Conservation (phyloP, 2,797 vertebrate species). For the Gorsachius magnificus region DNA sequence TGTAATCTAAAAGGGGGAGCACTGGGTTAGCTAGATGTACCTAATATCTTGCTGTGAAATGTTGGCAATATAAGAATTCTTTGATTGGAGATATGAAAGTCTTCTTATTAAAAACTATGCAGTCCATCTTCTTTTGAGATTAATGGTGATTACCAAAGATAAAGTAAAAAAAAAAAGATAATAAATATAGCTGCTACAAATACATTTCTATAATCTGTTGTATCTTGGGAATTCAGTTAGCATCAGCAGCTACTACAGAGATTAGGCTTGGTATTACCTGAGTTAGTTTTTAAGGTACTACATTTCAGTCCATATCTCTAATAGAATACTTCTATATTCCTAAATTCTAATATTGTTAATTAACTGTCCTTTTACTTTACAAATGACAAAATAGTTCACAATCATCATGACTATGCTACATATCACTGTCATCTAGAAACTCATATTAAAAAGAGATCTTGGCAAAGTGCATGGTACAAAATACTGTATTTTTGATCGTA, state of each 20-base stretch:
- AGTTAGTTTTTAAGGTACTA: not conserved
- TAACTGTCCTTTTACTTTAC: not conserved
- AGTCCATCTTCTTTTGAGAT: not conserved
- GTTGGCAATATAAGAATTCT: not conserved
- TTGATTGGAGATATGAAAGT: not conserved
- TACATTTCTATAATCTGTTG: not conserved
- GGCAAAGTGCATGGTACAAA: not conserved
- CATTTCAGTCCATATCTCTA: not conserved
- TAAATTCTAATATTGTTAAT: not conserved
- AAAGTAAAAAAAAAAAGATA: not conserved
- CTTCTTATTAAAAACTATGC: not conserved
- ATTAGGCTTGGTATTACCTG: not conserved
- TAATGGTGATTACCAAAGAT: not conserved
- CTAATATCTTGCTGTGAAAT: not conserved
- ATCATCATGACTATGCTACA: not conserved
- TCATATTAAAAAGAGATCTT: not conserved
- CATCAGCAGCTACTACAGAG: not conserved
- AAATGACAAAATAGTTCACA: not conserved
- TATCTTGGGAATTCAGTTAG: not conserved
- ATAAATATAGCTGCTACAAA: not conserved
- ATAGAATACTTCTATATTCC: not conserved
- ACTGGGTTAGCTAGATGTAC: not conserved
- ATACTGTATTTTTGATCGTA: not conserved
- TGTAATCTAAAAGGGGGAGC: conserved; percentile 70
- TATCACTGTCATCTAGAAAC: not conserved